Base-by-base conservation (phyloP, 2,888 invertebrate genomes). In the Steinernema hermaphroditum region DNA sequence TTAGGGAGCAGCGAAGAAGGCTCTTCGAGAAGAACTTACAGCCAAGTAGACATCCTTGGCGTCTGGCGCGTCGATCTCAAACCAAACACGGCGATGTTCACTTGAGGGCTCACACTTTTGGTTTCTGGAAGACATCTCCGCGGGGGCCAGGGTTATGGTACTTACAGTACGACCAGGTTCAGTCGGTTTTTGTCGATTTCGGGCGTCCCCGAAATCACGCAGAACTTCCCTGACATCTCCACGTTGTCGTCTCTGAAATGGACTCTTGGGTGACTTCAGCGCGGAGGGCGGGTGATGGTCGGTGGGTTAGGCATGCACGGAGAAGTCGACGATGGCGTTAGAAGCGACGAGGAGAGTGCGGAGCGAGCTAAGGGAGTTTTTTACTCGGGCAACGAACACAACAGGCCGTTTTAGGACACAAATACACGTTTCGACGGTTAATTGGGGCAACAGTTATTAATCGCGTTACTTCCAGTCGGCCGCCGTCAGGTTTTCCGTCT, bases 21-120 rank as follows among this genome's bases (percentile, higher is more conserved):
- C 37, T 37, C 37, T 37, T 37, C 12, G 6, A 37, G 12, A 37
- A 12, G 6, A 4, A 68, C 71, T 72, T 57, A 82, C 82, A 71
- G 77, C 75, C 71, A 83, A 69, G 71, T 79, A 83, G 12, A 83
- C 81, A 41, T 80, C 78, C 14, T 73, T 68, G 12, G 74, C 72
- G 2, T 78, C 78, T 2, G 76, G 76, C 24, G 78, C 74, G 6
- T 73, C 76, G 43, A 80, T 77, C 14, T 81, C 79, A 70, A 82
- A 76, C 62, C 78, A 77, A 12, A 81, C 78, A 24, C 73, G 49
- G 27, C 74, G 43, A 32, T 62, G 62, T 62, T 62, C 62, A n/a
- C 32, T 19, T 8, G 62, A 62, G 32, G 32, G 62, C 32, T 62
- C 32, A n/a, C 9, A 32, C 9, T 9, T 34, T 62, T 62, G 62